A percentile compares a stretch with the other conserved stretches of the same genome.
Evolutionary conservation across 2,113 vertebrate genomes (phyloP).

Genomic region (Entelurus aequoreus): DNA sequence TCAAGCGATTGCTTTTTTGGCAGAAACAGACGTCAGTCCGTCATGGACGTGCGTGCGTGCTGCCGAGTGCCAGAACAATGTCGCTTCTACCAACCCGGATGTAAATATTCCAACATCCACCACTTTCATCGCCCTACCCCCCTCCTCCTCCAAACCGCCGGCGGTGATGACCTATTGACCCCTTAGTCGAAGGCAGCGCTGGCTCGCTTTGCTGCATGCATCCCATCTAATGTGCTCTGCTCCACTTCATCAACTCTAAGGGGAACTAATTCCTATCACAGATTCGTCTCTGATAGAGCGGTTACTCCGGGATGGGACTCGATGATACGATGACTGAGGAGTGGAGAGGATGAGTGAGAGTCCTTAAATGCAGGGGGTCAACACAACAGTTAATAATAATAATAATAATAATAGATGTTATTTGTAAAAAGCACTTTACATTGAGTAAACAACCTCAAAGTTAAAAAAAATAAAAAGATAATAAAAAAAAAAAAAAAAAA

Average conservation of each 20-base stretch:
- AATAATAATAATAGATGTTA: no score
- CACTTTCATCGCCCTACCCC: background rate
- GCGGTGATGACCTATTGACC: slow-evolving; percentile 32
- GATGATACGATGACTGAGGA: no score
- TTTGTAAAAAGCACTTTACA: no score
- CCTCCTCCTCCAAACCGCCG: slow-evolving; percentile 4
- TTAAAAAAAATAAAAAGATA: no score
- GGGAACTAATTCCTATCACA: slow-evolving; percentile 58
- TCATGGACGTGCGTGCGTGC: slow-evolving; percentile 53
- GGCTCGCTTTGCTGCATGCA: slow-evolving; percentile 22
- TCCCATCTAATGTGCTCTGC: slow-evolving; percentile 49
- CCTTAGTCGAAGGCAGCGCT: slow-evolving; percentile 4
- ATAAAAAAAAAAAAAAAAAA: no score
- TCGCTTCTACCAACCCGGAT: background rate
- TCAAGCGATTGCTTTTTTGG: slow-evolving; percentile 6
- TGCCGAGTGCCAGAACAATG: slow-evolving; percentile 19
- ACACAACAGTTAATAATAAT: no score
- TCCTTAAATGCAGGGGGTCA: no score
- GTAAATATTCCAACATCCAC: background rate
- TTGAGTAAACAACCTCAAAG: no score
- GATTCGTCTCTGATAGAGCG: slow-evolving; percentile 57
- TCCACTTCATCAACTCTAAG: slow-evolving; percentile 56
- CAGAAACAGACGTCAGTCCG: slow-evolving; percentile 29
- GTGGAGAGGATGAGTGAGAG: no score
- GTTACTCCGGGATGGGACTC: slow-evolving; percentile 40